Evolutionary conservation across 2,888 invertebrate species (phyloP), one percentile per base, ranked within the genome.

Genomic region (Euphydryas editha): DNA sequence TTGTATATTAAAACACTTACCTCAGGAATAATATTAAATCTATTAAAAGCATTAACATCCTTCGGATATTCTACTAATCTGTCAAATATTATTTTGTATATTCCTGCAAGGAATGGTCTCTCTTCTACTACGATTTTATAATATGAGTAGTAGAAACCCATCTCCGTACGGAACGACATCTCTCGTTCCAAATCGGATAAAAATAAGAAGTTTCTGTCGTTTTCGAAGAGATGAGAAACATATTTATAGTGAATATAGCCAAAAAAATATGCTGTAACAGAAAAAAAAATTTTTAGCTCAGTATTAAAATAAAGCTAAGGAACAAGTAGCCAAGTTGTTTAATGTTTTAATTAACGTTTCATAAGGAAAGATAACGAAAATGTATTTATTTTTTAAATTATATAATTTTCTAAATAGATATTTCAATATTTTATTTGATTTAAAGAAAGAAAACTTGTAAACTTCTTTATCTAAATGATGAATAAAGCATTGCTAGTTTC

Each of bases 131-230:
- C 89, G 0, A 95, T 96, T 81, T 98, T 98, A 85, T 95, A 98
- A 83, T 97, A 98, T 0, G 96, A 97, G 83, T 96, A 98, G 81
- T 98, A 98, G 76, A 98, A 94, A 0, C 97, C 98, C 96, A 97
- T 96, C 88, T 98, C 98, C 1, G 97, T 96, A 1, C 97, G 92
- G 62, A 98, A 94, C 7, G 97, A 94, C 94, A 98, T 95, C 88
- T 98, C 98, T 55, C 98, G 90, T 79, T 98, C 98, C 79, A 97
- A 83, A 54, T 95, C 95, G 0, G 97, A 96, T 58, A 98, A 90
- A 80, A 97, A 96, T 0, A 96, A 96, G 89, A 98, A 98, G 85
- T 97, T 96, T 8, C 95, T 93, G 81, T 96, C 96, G 82, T 96
- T 96, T 88, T 98, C 98, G 84, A 97, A 98, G 73, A 98, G 91